Base-by-base conservation (phyloP, 2,888 invertebrate genomes). In the Yponomeuta evonymella region DNA sequence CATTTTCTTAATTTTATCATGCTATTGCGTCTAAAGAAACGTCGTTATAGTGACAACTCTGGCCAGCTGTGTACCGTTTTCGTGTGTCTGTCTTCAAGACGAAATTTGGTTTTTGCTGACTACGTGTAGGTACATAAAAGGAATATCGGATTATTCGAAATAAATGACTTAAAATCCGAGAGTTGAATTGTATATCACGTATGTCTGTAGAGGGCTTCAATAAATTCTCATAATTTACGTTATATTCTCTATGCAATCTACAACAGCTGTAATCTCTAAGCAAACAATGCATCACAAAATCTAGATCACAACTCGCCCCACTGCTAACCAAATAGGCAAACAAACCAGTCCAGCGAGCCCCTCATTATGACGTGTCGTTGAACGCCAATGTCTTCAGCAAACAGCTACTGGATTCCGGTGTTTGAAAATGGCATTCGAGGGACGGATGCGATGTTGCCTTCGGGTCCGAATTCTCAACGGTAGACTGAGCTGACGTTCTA, bases 291-390 rank as follows among this genome's bases (percentile, higher is more conserved):
- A 73, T 71, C 72, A 67, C 33, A 66, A 73, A 75, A 64, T 73
- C 73, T 73, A 70, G 62, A 69, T 71, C 73, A 74, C 69, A 71
- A 51, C 70, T 71, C 71, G 36, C 67, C 48, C 58, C 51, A 51
- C 48, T 62, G 80, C 83, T 90, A 90, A 90, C 78, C 75, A 81
- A 73, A 68, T 76, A 74, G 73, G 76, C 83, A 89, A 88, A 90
- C 87, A 87, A 74, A 68, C 62, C 75, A 77, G 79, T 79, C 79
- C 79, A 43, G 43, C 43, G 83, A 77, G 77, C 80, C 78, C 78
- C 84, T 88, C 86, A 87, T 90, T 89, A 90, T 88, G 82, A 83
- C 87, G 78, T 86, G 90, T 90, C 90, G 87, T 90, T 89, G 85
- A 82, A 81, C 84, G 87, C 83, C 81, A 90, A 90, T 81, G 79